Base-by-base conservation (phyloP, 30 jellyfish, hydroid and myxozoan species). In the Aurelia aurita complex sp. Pacific region DNA sequence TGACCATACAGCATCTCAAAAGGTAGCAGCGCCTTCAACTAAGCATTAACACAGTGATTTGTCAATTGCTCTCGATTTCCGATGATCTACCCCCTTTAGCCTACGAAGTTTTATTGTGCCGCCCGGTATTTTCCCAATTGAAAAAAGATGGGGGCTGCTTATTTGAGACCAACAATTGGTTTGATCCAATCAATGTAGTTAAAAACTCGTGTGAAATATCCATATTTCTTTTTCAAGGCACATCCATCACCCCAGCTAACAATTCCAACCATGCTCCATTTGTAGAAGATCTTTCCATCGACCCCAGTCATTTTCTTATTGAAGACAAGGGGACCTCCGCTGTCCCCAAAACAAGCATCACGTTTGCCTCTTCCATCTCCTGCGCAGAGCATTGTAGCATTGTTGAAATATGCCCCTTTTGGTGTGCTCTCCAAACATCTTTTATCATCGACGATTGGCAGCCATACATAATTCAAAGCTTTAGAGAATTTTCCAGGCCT, bases 191-290 rank as follows among this genome's bases (percentile, higher is more conserved):
- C 69, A 50, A 9, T 61, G 50, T 68, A 82, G 43, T 17, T 14
- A 18, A 50, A 82, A 3, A 82, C 84, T 5, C 85, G 62, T 35
- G 91, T 38, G 64, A 42, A 82, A 38, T 68, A 82, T 23, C 91
- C 91, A 73, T 82, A 69, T 40, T 57, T 82, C 51, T 67, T 55
- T 73, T 55, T 32, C 64, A 18, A 43, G 18, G 91, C 91, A 60
- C 91, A 82, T 11, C 91, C 91, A 1, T 69, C 85, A 57, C 91
- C 91, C 91, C 91, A 82, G 62, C 91, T 82, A 1, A 82, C 91
- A 54, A 82, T 69, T 29, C 91, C 91, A 17, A 43, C 69, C 54
- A 60, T 62, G 6, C 32, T 62, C 91, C 91, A 82, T 19, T 33
- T 82, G 74, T 38, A 66, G 74, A 64, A 53, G 52, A 5, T 6